Evolutionary conservation across 2,888 invertebrate genomes (phyloP).

Genomic region (Parapristionchus giblindavisi): DNA sequence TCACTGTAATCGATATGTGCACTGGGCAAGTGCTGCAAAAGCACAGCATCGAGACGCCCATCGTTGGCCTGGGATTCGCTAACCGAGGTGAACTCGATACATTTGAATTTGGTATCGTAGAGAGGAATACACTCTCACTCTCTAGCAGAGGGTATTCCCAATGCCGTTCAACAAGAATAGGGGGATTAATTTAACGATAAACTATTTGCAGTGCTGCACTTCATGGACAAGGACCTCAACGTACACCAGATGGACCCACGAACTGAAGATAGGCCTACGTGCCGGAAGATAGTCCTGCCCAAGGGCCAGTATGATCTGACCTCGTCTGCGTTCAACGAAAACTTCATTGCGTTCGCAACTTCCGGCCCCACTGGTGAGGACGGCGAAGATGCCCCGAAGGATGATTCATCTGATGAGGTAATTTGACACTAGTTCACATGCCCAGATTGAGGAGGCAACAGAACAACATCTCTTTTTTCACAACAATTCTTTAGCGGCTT

Average conservation of each 20-base stretch:
- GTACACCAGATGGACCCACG: conserved; percentile 2
- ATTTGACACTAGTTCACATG: too few species aligned
- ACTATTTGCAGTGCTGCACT: conserved; percentile 15
- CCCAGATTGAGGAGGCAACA: too few species aligned
- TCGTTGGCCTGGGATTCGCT: conserved; percentile 2
- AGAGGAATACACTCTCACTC: too few species aligned
- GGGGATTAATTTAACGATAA: not conserved
- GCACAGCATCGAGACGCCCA: conserved; percentile 21
- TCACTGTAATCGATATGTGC: conserved; percentile 17
- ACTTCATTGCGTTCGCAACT: conserved; percentile 15
- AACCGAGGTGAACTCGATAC: conserved; percentile 32
- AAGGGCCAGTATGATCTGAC: not conserved
- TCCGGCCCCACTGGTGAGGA: not conserved
- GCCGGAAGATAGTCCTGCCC: not conserved
- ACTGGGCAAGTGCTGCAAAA: conserved; percentile 22
- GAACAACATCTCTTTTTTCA: too few species aligned
- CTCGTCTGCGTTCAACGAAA: conserved; percentile 12
- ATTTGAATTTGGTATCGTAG: too few species aligned
- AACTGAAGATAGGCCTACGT: not conserved
- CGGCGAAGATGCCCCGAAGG: too few species aligned
- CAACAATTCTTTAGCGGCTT: too few species aligned
- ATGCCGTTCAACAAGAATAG: not conserved
- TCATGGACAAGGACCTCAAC: conserved; percentile 2
- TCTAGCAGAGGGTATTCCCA: too few species aligned
- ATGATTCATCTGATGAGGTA: too few species aligned